Percentiles rank a stretch among this genome's conserved stretches.
These are phyloP conservation scores for Eclectus roratus DNA, from an alignment of 2,113 vertebrate species.

Conservation along the genomic window DNA sequence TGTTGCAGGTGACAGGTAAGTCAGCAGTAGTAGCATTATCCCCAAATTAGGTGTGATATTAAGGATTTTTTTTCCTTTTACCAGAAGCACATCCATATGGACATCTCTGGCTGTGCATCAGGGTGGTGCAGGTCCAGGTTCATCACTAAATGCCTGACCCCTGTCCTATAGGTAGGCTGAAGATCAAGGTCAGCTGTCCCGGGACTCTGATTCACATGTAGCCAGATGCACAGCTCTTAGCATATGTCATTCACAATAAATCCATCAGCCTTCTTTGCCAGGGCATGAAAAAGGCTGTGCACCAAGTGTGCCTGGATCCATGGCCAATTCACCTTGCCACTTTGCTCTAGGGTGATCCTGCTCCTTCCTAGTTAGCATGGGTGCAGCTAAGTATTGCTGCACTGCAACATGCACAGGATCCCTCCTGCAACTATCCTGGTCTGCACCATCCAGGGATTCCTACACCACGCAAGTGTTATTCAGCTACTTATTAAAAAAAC, in stretches of 20 bases:
- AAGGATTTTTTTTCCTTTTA: background rate
- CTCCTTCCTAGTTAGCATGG: background rate
- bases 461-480: background rate
- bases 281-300: background rate
- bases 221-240: background rate
- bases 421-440: background rate
- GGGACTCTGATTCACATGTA: background rate
- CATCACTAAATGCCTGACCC: background rate
- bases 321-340: background rate
- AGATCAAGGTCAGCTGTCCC: background rate
- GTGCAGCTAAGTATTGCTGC: background rate
- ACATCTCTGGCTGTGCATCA: background rate
- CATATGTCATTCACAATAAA: background rate
- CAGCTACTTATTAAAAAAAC: background rate
- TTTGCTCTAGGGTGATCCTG: background rate
- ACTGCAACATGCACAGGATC: rapidly evolving
- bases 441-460: background rate
- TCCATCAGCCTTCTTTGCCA: background rate
- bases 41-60: background rate
- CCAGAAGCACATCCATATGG: background rate
- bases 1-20: background rate
- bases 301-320: background rate
- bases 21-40: background rate
- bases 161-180: background rate
- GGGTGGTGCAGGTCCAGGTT: background rate